A percentile compares a stretch with the other conserved stretches of the same genome.
Evolutionary conservation across 2,888 invertebrate genomes (phyloP).

Genomic region (Drosophila mettleri): DNA sequence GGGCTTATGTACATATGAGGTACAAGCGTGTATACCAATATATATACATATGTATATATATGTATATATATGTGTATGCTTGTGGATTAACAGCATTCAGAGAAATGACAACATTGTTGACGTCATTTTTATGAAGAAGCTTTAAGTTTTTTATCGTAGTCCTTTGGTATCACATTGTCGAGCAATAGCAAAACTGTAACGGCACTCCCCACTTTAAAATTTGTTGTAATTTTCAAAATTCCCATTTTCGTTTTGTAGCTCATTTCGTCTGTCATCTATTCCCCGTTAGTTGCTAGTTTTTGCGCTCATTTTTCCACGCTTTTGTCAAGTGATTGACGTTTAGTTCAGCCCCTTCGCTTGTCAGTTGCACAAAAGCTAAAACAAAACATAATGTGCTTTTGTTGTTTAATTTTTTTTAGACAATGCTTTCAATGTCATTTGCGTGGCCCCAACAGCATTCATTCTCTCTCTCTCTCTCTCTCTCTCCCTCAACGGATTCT

Average conservation of each 20-base stretch:
- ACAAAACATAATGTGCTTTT: conserved; percentile 64
- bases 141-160: conserved; percentile 13
- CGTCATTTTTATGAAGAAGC: conserved; percentile 42
- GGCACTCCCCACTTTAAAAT: conserved; percentile 38
- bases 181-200: conserved; percentile 9
- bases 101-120: conserved; percentile 52
- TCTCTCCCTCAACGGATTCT: conserved; percentile 9
- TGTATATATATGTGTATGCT: conserved; percentile 14
- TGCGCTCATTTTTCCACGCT: conserved; percentile 43
- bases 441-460: conserved; percentile 27
- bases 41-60: not conserved
- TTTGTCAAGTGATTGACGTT: conserved; percentile 73
- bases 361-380: conserved; percentile 48
- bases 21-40: no score
- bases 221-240: conserved; percentile 22
- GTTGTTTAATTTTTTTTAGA: conserved; percentile 43
- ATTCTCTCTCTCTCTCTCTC: conserved; percentile 8
- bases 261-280: conserved; percentile 31
- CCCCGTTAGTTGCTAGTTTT: conserved; percentile 45
- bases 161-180: not conserved
- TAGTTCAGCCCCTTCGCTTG: conserved; percentile 36
- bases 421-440: conserved; percentile 76
- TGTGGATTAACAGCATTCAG: conserved; percentile 41
- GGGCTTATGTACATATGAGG: no score
- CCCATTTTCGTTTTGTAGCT: conserved; percentile 13